Conservation (phyloP, 2,888 invertebrate genomes). For the Lypha dubia region DNA sequence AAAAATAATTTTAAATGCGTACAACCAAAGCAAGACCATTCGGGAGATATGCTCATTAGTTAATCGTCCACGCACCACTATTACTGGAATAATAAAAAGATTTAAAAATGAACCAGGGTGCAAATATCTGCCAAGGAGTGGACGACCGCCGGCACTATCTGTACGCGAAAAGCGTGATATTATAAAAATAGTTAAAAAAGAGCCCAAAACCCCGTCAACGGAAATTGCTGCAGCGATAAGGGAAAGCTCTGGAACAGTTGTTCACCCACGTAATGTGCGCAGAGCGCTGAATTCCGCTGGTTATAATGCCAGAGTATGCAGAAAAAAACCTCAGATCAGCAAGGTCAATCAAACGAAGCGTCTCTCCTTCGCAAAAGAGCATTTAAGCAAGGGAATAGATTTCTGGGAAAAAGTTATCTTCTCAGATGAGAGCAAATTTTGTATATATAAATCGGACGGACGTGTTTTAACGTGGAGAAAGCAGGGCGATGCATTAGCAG, state of each 20-base stretch:
- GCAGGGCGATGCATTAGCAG: constrained; percentile 11
- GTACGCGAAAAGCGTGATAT: constrained; percentile 28
- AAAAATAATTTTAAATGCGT: constrained; percentile 23
- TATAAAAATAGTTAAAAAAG: constrained; percentile 17
- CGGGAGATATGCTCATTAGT: constrained; percentile 23
- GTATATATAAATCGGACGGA: constrained; percentile 42
- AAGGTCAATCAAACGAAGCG: constrained; percentile 47
- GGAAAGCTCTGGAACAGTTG: constrained; percentile 37
- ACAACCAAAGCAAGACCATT: constrained; percentile 30
- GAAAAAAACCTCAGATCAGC: constrained; percentile 45
- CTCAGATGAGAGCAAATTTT: constrained; percentile 47
- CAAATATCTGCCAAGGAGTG: constrained; percentile 36
- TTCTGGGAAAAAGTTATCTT: constrained; percentile 44
- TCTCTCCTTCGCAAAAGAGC: constrained; percentile 44
- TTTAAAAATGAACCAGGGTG: constrained; percentile 35
- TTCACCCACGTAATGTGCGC: constrained; percentile 39
- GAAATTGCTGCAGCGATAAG: constrained; percentile 42
- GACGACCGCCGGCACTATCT: constrained; percentile 31
- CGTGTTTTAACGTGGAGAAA: constrained; percentile 46
- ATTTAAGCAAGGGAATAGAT: constrained; percentile 24
- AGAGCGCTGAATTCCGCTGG: constrained; percentile 34
- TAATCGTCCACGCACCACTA: constrained; percentile 31
- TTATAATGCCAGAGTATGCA: constrained; percentile 47
- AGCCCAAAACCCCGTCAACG: constrained; percentile 42
- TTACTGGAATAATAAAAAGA: constrained; percentile 27